phyloP scores from a whole-genome alignment of 2,797 vertebrate genomes.

The Stomatorhinus walkeri region DNA sequence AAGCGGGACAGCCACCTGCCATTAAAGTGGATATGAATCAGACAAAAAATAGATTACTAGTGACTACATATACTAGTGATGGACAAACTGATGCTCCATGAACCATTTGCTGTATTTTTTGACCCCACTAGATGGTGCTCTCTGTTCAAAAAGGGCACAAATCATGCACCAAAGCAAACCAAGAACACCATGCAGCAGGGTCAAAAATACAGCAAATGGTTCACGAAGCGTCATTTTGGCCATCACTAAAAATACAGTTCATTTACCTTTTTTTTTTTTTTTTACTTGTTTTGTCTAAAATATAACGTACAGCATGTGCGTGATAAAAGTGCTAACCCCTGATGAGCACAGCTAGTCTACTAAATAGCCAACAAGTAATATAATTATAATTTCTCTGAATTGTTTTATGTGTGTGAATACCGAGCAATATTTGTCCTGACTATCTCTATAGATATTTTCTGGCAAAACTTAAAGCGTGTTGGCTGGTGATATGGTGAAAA shows the following conservation, averaged over 20 bases:
- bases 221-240: neutral
- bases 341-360: neutral
- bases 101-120: neutral
- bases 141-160: neutral
- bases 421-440: neutral
- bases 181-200: neutral
- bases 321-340: neutral
- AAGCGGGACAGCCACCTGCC: neutral
- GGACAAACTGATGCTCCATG: neutral
- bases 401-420: neutral
- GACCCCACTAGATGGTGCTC: neutral
- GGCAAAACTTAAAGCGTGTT: neutral
- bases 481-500: neutral
- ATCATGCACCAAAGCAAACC: neutral
- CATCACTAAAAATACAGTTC: neutral
- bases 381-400: neutral
- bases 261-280: neutral
- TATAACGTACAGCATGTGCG: neutral
- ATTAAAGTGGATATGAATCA: neutral
- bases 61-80: neutral
- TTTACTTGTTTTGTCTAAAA: neutral
- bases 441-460: neutral
- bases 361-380: neutral
- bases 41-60: neutral
- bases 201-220: neutral